These are phyloP conservation scores for Yasuhikotakia modesta DNA, from an alignment of 2,797 vertebrate genomes.

Conservation along the genomic window DNA sequence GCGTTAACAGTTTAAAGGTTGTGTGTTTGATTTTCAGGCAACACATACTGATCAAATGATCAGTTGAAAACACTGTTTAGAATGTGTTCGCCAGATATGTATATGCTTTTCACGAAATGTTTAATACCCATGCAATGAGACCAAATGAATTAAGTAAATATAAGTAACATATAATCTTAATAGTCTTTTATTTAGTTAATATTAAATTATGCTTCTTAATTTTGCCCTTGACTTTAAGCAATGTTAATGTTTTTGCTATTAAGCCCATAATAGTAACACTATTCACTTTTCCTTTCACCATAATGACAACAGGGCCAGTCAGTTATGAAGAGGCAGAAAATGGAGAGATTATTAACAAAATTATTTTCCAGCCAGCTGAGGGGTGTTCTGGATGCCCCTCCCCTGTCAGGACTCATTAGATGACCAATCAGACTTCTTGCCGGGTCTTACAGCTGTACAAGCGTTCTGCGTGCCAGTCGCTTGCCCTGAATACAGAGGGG, in stretches of 20 bases:
- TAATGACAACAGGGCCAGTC: conserved; percentile 11
- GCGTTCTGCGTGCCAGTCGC: conserved; percentile 33
- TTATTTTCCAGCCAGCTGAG: conserved; percentile 46
- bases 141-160: too few relatives aligned
- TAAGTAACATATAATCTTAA: too few relatives aligned
- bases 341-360: conserved; percentile 51
- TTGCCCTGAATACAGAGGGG: conserved; percentile 40
- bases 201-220: conserved; percentile 14
- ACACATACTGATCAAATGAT: too few relatives aligned
- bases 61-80: too few relatives aligned
- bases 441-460: conserved; percentile 52
- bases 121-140: background rate
- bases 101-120: background rate
- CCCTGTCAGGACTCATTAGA: conserved; percentile 64
- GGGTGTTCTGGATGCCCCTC: conserved; percentile 36
- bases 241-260: background rate
- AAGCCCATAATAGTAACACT: conserved; percentile 16
- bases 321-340: conserved; percentile 54
- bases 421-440: conserved; percentile 52
- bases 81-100: too few relatives aligned
- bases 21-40: too few relatives aligned
- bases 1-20: too few relatives aligned
- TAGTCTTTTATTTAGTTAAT: too few relatives aligned
- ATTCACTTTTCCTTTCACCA: background rate
- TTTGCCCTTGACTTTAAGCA: conserved; percentile 27